Base-by-base conservation (phyloP, 2,113 vertebrate species). In the Podilymbus podiceps region DNA sequence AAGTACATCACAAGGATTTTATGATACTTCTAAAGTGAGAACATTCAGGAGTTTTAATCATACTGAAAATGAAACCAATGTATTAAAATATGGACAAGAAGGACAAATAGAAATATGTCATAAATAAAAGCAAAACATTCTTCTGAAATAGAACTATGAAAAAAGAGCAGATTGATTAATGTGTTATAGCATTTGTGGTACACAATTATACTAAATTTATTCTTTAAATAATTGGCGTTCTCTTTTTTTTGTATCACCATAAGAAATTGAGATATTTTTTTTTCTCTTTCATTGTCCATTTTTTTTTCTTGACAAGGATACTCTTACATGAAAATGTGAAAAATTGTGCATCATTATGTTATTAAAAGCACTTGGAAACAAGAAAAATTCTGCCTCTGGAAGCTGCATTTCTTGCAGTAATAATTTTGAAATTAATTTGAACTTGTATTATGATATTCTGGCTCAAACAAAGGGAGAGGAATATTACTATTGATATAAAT, bases 351-450 rank as follows among this genome's bases (percentile, higher is more conserved):
- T 31, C 23, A 42, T 91, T 80, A 8, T 71, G 18, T 67, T 59
- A 78, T 47, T 78, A 82, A 89, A 80, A 64, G 15, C 44, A 52
- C 87, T 31, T 15, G 20, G 22, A 87, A 91, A 76, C 23, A 79
- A 78, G 46, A 77, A 1, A 85, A 71, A 91, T 63, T 85, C 31
- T 89, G 22, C n/a, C 33, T 75, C 58, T 90, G 40, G 35, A 93
- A 91, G 30, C 49, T 80, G 7, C 11, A 42, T 91, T 90, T 92
- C 71, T 66, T 93, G 53, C 8, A 46, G 66, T 76, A 95, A 92
- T 88, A 50, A 85, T 79, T 93, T 82, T 49, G 2, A 91, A 82
- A 92, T 85, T 90, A 95, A 92, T 88, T 88, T 92, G 22, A 83
- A 24, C 8, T 85, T 85, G 8, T 88, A 42, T 76, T 93, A 90